Evolutionary conservation across 1,140 invertebrate genomes (phyloP).

Genomic region (Pachypsylla venusta): DNA sequence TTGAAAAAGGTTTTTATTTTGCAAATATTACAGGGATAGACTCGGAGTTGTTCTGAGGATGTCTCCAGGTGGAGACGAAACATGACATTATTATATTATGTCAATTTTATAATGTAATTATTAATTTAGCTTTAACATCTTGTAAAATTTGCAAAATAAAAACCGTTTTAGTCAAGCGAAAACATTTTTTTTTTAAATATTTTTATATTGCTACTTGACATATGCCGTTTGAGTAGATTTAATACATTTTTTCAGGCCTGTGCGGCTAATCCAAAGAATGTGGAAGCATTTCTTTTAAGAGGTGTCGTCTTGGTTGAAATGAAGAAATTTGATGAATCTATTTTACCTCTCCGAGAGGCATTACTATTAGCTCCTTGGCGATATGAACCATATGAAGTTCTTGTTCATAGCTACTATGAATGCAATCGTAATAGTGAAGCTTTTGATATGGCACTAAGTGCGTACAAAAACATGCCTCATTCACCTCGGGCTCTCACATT

Average conservation of each 20-base stretch:
- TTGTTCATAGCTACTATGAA: slow-evolving; percentile 52
- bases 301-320: slow-evolving; percentile 51
- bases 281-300: slow-evolving; percentile 53
- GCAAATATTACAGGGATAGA: too few relatives aligned
- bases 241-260: slow-evolving; percentile 35
- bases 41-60: too few relatives aligned
- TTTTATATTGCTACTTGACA: too few relatives aligned
- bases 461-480: slow-evolving; percentile 51
- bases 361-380: background rate
- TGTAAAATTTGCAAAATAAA: too few relatives aligned
- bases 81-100: too few relatives aligned
- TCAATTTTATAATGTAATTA: too few relatives aligned
- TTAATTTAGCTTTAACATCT: too few relatives aligned
- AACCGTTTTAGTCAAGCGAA: too few relatives aligned
- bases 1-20: too few relatives aligned
- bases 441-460: slow-evolving; percentile 46
- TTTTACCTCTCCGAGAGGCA: slow-evolving; percentile 54
- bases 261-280: slow-evolving; percentile 34
- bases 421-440: slow-evolving; percentile 51
- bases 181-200: too few relatives aligned
- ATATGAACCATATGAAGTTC: slow-evolving; percentile 39
- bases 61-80: too few relatives aligned
- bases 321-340: slow-evolving; percentile 54
- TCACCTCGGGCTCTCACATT: slow-evolving; percentile 50
- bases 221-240: too few relatives aligned